These are phyloP conservation scores for Eurystomus gularis DNA, from an alignment of 2,113 vertebrate genomes.

Conservation along the genomic window DNA sequence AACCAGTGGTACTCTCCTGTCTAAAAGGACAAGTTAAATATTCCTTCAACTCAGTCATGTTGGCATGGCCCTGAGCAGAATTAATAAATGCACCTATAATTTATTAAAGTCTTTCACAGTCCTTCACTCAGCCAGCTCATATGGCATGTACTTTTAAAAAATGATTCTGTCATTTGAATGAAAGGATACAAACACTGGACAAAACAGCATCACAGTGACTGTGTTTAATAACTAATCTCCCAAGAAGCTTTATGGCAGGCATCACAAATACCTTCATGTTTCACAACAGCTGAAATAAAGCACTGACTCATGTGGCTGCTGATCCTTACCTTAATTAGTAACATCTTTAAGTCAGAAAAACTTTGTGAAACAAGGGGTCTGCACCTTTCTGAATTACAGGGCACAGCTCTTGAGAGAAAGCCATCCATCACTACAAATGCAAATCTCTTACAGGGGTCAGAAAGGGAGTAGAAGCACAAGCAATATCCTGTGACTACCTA, in stretches of 20 bases:
- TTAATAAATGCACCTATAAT: constrained; percentile 51
- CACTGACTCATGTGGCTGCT: background rate
- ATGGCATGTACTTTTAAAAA: constrained; percentile 2
- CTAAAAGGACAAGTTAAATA: constrained; percentile 14
- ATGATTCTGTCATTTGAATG: constrained; percentile 29
- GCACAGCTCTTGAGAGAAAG: background rate
- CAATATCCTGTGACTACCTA: fast-evolving
- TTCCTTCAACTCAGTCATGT: background rate
- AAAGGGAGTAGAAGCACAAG: background rate
- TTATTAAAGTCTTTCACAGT: constrained; percentile 34
- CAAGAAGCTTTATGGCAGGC: background rate
- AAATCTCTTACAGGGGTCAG: background rate
- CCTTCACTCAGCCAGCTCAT: background rate
- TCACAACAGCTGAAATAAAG: background rate
- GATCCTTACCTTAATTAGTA: background rate
- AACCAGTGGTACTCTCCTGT: background rate
- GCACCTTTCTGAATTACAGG: background rate
- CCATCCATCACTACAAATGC: background rate
- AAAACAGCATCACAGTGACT: background rate
- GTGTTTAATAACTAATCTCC: background rate
- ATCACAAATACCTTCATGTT: background rate
- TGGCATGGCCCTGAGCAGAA: constrained; percentile 5
- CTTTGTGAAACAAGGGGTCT: background rate
- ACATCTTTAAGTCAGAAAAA: background rate
- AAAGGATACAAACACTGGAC: constrained; percentile 36